Base-by-base conservation (phyloP, 2,888 invertebrate species). In the Hemistola chrysoprasaria region DNA sequence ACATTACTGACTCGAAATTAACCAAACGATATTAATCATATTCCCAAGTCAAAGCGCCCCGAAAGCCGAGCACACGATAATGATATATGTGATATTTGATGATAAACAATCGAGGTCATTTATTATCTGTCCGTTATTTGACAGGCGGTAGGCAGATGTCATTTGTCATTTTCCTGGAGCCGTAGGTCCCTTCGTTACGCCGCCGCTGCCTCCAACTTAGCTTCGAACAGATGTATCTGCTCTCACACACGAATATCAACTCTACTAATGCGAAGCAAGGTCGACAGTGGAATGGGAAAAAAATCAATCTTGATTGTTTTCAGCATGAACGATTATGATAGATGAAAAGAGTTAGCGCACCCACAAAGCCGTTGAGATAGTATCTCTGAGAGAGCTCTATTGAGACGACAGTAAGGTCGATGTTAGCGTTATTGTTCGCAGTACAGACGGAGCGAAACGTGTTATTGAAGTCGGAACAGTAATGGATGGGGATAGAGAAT, bases 141-240 rank as follows among this genome's bases (percentile, higher is more conserved):
- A 91, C 91, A 91, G 90, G 91, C 90, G 90, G 87, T 87, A 90
- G 91, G 90, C 91, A 91, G 91, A 90, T 91, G 91, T 91, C 91
- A 90, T 92, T 92, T 92, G 91, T 92, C 91, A 92, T 91, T 87
- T 86, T 86, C 78, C 81, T 87, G 81, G 84, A 84, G 82, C 90
- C 90, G 79, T 76, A 73, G 83, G 87, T 85, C 88, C 87, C 86
- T 88, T 85, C 84, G 85, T 87, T 86, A 87, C 87, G 85, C 43
- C 43, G 43, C 43, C 43, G 38, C 30, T 44, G 38, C 78, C 73
- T 86, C 88, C 87, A 78, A 80, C 82, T 80, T 86, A 83, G 78
- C 82, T 80, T 76, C 82, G 74, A 79, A 78, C 78, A 79, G 83
- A 82, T 80, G 75, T 76, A 76, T 62, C 64, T 50, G 36, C 26